Conservation (phyloP, 2,888 invertebrate genomes). For the Adineta ricciae region DNA sequence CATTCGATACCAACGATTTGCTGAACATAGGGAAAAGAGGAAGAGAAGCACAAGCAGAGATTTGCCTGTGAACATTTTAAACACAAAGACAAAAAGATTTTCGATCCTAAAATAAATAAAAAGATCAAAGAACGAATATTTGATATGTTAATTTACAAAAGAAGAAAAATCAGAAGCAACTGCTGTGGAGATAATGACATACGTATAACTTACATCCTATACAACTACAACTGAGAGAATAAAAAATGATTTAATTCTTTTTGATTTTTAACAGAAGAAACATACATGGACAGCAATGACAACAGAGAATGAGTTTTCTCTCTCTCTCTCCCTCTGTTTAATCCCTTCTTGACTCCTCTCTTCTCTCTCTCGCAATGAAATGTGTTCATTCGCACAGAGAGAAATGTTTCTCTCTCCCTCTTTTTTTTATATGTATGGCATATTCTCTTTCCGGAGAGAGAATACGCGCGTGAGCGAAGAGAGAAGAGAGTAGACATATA, state of each 20-base stretch:
- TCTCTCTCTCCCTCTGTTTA: background rate
- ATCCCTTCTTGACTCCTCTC: background rate
- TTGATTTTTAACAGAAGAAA: background rate
- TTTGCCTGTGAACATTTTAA: background rate
- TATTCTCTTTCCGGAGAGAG: background rate
- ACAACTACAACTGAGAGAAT: background rate
- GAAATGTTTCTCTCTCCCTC: background rate
- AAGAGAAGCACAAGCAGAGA: background rate
- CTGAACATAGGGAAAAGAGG: background rate
- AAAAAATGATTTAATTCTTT: background rate
- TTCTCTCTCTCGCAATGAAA: background rate
- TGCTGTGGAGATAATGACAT: background rate
- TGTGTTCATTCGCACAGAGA: background rate
- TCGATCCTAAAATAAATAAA: background rate
- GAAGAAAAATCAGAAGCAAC: background rate
- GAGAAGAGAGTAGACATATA: background rate
- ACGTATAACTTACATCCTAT: background rate
- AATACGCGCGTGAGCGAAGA: background rate
- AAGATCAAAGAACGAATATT: background rate
- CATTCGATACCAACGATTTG: constrained; percentile 17
- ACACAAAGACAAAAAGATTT: background rate
- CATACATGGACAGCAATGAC: background rate
- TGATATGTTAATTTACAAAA: background rate
- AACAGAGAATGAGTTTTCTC: background rate
- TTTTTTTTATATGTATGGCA: background rate